Conservation (phyloP, 2,888 invertebrate genomes). For the Drosophila pegasa region DNA sequence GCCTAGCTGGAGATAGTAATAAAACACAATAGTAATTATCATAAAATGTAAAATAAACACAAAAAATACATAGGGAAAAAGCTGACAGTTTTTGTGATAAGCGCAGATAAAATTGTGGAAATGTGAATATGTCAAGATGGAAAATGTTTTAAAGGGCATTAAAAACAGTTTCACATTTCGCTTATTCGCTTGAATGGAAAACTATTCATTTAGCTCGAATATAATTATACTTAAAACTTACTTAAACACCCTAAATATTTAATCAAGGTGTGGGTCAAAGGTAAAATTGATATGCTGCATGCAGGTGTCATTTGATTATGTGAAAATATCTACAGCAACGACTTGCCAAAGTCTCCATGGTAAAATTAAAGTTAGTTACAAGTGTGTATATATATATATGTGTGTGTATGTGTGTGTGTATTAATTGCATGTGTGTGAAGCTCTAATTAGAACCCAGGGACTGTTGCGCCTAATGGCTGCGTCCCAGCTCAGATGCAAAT, state of each 20-base stretch:
- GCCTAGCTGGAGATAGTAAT: not conserved
- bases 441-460: constrained; percentile 54
- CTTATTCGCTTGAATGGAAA: not conserved
- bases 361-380: constrained; percentile 36
- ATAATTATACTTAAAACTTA: constrained; percentile 1
- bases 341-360: constrained; percentile 42
- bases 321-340: constrained; percentile 24
- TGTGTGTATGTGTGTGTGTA: constrained; percentile 8
- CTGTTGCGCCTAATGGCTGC: constrained; percentile 47
- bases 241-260: constrained; percentile 7
- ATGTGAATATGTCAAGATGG: constrained; percentile 6
- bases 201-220: not conserved
- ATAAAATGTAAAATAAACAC: constrained; percentile 2
- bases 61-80: not conserved
- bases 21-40: constrained; percentile 6
- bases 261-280: not conserved
- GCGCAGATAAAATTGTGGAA: not conserved
- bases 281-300: constrained; percentile 18
- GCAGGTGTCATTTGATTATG: constrained; percentile 28
- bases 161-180: not conserved
- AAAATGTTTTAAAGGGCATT: not conserved
- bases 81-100: constrained; percentile 3
- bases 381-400: not conserved
- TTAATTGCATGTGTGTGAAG: constrained; percentile 41
- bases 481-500: constrained; percentile 43